phyloP scores from a whole-genome alignment of 2,888 invertebrate species.

The Sympetrum striolatum region DNA sequence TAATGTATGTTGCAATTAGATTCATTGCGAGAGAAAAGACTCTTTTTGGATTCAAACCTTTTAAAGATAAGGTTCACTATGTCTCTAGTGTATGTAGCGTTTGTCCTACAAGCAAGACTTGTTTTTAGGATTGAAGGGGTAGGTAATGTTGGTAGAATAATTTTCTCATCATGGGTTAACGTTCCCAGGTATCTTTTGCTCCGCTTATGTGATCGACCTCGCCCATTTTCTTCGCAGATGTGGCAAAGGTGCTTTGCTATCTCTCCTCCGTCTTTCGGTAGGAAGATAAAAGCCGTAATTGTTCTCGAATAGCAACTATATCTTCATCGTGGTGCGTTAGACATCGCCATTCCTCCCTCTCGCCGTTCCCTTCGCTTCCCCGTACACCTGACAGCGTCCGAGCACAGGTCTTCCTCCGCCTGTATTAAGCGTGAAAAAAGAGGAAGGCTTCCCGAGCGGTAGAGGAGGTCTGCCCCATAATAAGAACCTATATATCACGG shows the following conservation, averaged over 20 bases:
- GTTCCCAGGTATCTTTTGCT: too few species aligned
- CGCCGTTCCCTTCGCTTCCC: not conserved
- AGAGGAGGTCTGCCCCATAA: constrained; percentile 22
- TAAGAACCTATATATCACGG: constrained; percentile 41
- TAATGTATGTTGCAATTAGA: too few species aligned
- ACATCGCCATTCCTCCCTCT: not conserved
- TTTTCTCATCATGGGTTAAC: too few species aligned
- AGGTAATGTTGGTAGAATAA: too few species aligned
- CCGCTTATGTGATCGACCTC: too few species aligned
- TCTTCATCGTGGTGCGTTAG: not conserved
- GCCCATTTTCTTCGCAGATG: too few species aligned
- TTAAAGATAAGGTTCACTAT: too few species aligned
- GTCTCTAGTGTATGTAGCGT: too few species aligned
- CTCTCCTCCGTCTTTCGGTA: not conserved
- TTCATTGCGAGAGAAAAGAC: too few species aligned
- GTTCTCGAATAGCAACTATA: not conserved
- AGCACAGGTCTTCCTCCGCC: not conserved
- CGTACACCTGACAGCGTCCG: not conserved
- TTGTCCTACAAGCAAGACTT: too few species aligned
- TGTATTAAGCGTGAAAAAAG: not conserved
- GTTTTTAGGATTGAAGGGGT: too few species aligned
- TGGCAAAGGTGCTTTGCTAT: not conserved
- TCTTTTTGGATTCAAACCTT: too few species aligned
- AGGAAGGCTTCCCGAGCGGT: not conserved
- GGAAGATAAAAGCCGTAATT: not conserved